Evolutionary conservation across 2,113 vertebrate species (phyloP).

Genomic region (Oreochromis tanganicae): DNA sequence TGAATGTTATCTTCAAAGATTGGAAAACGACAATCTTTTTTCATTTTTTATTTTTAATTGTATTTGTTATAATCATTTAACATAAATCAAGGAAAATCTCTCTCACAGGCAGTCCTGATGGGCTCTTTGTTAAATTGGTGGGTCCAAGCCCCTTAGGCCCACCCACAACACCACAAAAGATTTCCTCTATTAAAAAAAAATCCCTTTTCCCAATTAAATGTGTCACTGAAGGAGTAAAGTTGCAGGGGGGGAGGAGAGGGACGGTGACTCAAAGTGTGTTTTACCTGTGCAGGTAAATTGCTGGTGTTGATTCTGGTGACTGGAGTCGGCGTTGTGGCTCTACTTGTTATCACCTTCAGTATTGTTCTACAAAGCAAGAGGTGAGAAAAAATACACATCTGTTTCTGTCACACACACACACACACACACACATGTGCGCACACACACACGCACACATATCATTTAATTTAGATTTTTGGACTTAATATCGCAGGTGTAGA

Average conservation of each 20-base stretch:
- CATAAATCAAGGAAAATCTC: background rate
- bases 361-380: constrained; percentile 64
- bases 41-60: background rate
- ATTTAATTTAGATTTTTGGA: background rate
- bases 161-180: background rate
- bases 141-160: background rate
- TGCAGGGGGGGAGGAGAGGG: background rate
- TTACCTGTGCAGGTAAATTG: constrained; percentile 46
- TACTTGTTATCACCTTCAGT: constrained; percentile 57
- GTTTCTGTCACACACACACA: background rate
- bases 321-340: constrained; percentile 25
- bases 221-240: background rate
- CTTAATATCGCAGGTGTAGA: background rate
- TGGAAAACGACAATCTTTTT: background rate
- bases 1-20: background rate
- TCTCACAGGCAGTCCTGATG: background rate
- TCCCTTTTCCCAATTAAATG: background rate
- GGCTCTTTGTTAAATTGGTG: background rate
- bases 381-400: constrained; percentile 28
- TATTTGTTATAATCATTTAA: background rate
- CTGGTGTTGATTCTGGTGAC: constrained; percentile 56
- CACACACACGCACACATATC: background rate
- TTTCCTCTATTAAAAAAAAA: background rate
- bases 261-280: background rate
- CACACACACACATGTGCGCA: background rate